These are phyloP conservation scores for Alviniconcha marisindica DNA, from an alignment of 1,140 invertebrate genomes.

Conservation along the genomic window DNA sequence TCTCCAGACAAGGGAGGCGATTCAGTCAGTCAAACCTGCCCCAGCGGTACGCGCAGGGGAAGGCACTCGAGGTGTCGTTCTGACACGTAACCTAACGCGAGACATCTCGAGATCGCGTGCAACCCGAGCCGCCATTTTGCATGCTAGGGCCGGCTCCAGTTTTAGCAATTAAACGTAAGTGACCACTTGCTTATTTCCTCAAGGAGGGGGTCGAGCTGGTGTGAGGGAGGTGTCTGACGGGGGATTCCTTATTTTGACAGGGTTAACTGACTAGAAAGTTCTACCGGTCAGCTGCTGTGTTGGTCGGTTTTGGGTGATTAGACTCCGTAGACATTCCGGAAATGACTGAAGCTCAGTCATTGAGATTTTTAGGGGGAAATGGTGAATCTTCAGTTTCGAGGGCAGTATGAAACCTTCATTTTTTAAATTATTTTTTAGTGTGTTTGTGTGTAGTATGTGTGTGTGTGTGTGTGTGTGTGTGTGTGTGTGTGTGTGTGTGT, in stretches of 20 bases:
- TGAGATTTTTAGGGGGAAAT: background rate
- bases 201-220: too few relatives aligned
- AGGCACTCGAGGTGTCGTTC: background rate
- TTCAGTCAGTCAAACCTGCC: background rate
- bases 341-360: background rate
- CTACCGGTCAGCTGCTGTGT: background rate
- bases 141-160: background rate
- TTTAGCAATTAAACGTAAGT: background rate
- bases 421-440: background rate
- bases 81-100: constrained; percentile 6
- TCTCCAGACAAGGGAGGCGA: background rate
- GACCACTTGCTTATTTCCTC: background rate
- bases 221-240: too few relatives aligned
- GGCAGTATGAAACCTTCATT: background rate
- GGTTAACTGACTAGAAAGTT: background rate
- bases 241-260: constrained; percentile 2
- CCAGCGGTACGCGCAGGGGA: background rate
- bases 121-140: background rate
- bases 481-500: background rate
- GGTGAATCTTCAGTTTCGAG: too few relatives aligned
- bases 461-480: background rate
- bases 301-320: background rate
- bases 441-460: background rate
- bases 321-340: background rate
- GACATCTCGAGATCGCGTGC: background rate